Evolutionary conservation across 2,888 invertebrate genomes (phyloP), one percentile per base, ranked within the genome.

Genomic region (Alsophila aescularia): DNA sequence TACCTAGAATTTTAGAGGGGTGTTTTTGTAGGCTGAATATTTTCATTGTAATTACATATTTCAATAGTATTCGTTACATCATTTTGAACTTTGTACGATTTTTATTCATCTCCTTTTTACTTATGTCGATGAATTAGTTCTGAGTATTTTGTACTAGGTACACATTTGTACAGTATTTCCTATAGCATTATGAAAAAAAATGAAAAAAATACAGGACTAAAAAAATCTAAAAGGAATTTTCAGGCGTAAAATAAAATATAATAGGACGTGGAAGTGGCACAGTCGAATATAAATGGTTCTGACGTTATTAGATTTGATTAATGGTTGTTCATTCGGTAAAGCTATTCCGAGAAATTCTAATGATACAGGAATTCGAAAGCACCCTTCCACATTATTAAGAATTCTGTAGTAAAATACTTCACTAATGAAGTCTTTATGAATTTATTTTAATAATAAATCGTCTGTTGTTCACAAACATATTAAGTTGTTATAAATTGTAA

Each of bases 291-390:
- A 76, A 77, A 72, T 70, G 74, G 67, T 60, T 64, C 68, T 71
- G 75, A 72, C 71, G 66, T 78, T 79, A 58, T 77, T 70, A 72
- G 73, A 73, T 81, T 78, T 80, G 82, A 82, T 82, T 79, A 81
- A 82, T 81, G 72, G 60, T 60, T 64, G 67, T 71, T 74, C 71
- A 69, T 76, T 75, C 70, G 61, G 62, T 73, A 64, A 69, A 72
- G 70, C 70, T 68, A 73, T 76, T 73, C 67, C 59, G 66, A 62
- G 60, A 64, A 59, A 65, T 66, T 65, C 55, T 69, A 66, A 73
- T 71, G 65, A 69, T 71, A 66, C 64, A 66, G 60, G 36, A 57
- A 55, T 45, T 36, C 13, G 15, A 49, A 37, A 36, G 40, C 21
- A 41, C 41, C 47, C 35, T 45, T 41, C 36, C 31, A 32, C 32